Base-by-base conservation (phyloP, 1,140 invertebrate genomes). In the Proales similis region DNA sequence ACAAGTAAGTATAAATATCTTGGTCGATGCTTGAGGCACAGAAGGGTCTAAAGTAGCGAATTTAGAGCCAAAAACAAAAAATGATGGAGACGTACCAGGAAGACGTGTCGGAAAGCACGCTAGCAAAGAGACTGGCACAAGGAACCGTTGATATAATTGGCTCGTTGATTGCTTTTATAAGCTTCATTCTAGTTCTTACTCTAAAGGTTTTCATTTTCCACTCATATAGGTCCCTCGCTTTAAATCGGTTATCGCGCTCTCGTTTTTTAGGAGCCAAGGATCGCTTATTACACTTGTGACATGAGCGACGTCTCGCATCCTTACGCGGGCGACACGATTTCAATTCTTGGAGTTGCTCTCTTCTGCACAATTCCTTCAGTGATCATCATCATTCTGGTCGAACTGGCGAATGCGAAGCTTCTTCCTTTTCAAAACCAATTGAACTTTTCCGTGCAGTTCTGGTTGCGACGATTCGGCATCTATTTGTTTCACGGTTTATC, bases 241-340 rank as follows among this genome's bases (percentile, higher is more conserved):
- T 3, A 4, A 3, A 20, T 42, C 11, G 39, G 4, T 51, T 36
- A 32, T 30, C n/a, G n/a, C n/a, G n/a, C n/a, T n/a, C n/a, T n/a
- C n/a, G 6, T 51, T 51, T 53, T 4, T n/a, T 42, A 42, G 51
- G 22, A 57, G 19, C 51, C 51, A 1, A 57, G 30, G 29, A 57
- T 57, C 9, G 30, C 36, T 42, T 57, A 57, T 30, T 57, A 27
- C 20, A 57, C 51, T 42, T 63, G 61, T 27, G 61, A 63, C 24
- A 45, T 46, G 42, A 48, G 30, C 17, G 32, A 45, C 24, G 22
- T 63, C n/a, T 45, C 22, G 20, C 42, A 43, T 47, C 61, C 61
- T 27, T 63, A 38, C 20, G 42, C 29, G 32, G 24, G 22, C 12
- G 46, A 63, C 17, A 63, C 61, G 5, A 20, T 63, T 22, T 38